Conservation (phyloP, 2,797 vertebrate genomes). For the Malacoctenus gilli region DNA sequence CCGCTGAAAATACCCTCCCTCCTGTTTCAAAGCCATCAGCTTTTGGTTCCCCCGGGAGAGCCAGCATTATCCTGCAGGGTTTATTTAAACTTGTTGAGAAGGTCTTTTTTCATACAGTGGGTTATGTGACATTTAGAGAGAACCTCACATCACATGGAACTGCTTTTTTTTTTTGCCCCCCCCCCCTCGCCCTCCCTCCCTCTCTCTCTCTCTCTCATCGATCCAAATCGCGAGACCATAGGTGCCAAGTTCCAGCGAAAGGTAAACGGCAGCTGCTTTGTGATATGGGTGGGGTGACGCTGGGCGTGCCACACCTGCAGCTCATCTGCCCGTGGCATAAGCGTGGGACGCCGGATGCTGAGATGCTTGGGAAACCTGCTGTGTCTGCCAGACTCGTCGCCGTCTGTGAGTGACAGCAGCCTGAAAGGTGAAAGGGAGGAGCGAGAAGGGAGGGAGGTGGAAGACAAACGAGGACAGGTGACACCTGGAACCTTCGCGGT, state of each 20-base stretch:
- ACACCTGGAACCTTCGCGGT: conserved; percentile 60
- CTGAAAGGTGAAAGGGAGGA: conserved; percentile 51
- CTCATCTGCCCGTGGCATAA: conserved; percentile 51
- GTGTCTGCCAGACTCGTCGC: conserved; percentile 41
- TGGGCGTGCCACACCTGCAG: conserved; percentile 24
- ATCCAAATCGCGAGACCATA: conserved; percentile 31
- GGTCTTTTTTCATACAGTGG: conserved; percentile 72
- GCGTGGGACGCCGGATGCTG: conserved; percentile 36
- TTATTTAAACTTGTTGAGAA: conserved; percentile 83
- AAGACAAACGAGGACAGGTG: conserved; percentile 60
- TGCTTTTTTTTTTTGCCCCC: conserved; percentile 59
- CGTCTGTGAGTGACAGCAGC: conserved; percentile 58
- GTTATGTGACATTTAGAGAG: conserved; percentile 72
- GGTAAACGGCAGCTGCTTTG: conserved; percentile 44
- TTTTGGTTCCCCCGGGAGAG: conserved; percentile 79
- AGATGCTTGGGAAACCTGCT: conserved; percentile 22
- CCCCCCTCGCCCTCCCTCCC: too few relatives aligned
- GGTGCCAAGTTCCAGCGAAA: conserved; percentile 43
- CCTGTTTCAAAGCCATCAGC: conserved; percentile 81
- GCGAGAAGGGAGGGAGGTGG: conserved; percentile 19
- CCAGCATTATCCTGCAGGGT: conserved; percentile 79
- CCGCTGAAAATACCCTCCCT: conserved; percentile 78
- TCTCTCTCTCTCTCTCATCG: too few relatives aligned
- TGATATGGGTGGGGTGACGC: conserved; percentile 24
- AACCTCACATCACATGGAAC: conserved; percentile 61